Evolutionary conservation across 2,797 vertebrate genomes (phyloP).

Genomic region (Propithecus deckenii): DNA sequence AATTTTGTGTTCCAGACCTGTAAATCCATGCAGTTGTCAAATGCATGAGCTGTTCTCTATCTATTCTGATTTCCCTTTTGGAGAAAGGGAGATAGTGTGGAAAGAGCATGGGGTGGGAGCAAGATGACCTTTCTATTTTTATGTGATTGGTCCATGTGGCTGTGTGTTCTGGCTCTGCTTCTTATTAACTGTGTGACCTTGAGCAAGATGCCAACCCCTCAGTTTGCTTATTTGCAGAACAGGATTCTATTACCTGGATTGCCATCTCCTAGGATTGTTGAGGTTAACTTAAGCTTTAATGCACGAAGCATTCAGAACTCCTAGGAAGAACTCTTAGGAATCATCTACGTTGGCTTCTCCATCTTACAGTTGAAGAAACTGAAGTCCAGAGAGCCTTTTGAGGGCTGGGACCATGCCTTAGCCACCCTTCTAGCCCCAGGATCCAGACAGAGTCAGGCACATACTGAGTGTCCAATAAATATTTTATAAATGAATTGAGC

Average conservation of each 20-base stretch:
- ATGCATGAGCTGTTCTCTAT: neutral
- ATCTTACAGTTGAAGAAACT: neutral
- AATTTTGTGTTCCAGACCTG: neutral
- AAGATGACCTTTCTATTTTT: neutral
- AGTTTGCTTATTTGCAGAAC: neutral
- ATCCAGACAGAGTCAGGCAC: neutral
- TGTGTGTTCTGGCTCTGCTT: neutral
- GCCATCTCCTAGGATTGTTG: neutral
- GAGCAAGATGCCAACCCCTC: neutral
- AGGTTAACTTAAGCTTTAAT: neutral
- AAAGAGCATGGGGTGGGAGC: neutral
- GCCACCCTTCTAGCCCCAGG: neutral
- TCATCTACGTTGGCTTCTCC: neutral
- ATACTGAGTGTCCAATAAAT: neutral
- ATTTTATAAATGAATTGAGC: neutral
- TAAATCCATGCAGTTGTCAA: neutral
- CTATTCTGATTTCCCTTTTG: neutral
- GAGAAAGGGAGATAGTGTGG: neutral
- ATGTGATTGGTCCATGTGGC: neutral
- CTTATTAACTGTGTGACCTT: neutral
- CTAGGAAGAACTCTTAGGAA: neutral
- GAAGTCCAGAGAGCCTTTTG: neutral
- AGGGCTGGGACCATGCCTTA: neutral
- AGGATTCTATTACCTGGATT: neutral
- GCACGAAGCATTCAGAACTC: neutral